Base-by-base conservation (phyloP, 2,113 vertebrate species). In the Varanus salvator region DNA sequence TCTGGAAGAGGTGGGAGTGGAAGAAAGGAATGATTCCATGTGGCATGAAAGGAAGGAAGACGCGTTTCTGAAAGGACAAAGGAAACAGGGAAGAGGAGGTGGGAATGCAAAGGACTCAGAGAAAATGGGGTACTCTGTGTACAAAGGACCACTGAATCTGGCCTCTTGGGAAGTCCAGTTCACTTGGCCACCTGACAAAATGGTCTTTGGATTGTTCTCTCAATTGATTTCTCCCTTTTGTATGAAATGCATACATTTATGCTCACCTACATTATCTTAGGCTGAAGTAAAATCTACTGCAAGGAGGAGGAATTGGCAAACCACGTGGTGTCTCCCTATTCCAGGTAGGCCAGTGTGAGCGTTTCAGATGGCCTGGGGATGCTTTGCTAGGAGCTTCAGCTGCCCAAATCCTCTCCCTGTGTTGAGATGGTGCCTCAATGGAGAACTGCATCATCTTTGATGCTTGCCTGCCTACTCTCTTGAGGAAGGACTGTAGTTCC, bases 1-100 rank as follows among this genome's bases (percentile, higher is more conserved):
- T 93, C 11, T 89, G 92, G 94, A 82, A 34, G 84, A 52, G 75
- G 68, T 25, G n/a, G 80, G 15, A 11, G 66, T 11, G n/a, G 21
- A 0, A 0, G 44, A 50, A 50, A 23, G 11, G 34, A 7, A 52
- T 84, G 17, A 34, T 11, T 64, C 19, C 17, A 64, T 64, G 60
- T 64, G 60, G 60, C 60, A 64, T 64, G 60, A 64, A 64, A 64
- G 19, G 19, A 19, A 75, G 15, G 34, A 17, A 38, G 34, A 38
- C 11, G 23, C 14, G 15, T 34, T 7, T 34, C 72, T 50, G 74
- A 66, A 38, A 25, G 7, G 57, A 60, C 9, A 64, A 71, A 68
- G n/a, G 31, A 29, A 14, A 75, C 64, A 25, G 52, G 3, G 9
- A 34, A 17, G 25, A 31, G 27, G 60, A 17, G 31, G 38, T 54